phyloP scores from a whole-genome alignment of 2,113 vertebrate species.

The Nothobranchius furzeri region DNA sequence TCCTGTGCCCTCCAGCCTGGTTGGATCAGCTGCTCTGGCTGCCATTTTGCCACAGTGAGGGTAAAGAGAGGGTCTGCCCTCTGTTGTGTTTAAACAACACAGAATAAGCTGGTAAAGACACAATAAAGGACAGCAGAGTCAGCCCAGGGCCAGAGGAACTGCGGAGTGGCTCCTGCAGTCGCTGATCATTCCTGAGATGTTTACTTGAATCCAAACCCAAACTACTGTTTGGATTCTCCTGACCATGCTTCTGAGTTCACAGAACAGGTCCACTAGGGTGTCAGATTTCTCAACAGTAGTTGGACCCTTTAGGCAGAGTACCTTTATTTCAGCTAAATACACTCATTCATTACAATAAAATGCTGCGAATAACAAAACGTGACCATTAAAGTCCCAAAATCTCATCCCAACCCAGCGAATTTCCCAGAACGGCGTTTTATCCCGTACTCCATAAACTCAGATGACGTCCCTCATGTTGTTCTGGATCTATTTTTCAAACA shows the following conservation, averaged over 20 bases:
- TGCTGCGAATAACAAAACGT: neutral
- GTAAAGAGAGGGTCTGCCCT: conserved; percentile 26
- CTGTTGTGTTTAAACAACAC: conserved; percentile 52
- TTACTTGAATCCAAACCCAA: neutral
- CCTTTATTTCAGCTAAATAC: neutral
- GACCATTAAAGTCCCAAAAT: neutral
- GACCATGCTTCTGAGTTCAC: neutral
- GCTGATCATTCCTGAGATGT: neutral
- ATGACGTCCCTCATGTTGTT: neutral
- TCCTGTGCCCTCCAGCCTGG: neutral
- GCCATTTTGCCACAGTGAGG: conserved; percentile 39
- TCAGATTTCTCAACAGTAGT: neutral
- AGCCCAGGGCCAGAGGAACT: conserved; percentile 1
- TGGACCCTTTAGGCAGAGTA: too few relatives aligned
- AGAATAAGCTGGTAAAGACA: conserved; percentile 29
- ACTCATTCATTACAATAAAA: neutral
- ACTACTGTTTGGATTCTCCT: neutral
- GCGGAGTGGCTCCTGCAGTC: neutral
- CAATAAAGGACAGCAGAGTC: neutral
- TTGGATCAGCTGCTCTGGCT: conserved; percentile 14
- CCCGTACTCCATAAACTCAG: neutral
- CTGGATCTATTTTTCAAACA: neutral
- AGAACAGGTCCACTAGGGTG: neutral
- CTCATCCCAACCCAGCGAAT: too few relatives aligned
- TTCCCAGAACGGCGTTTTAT: neutral